Percentiles rank a stretch among this genome's conserved stretches.
These are phyloP conservation scores for Nothocercus julius DNA, from an alignment of 2,113 vertebrate genomes.

Conservation along the genomic window DNA sequence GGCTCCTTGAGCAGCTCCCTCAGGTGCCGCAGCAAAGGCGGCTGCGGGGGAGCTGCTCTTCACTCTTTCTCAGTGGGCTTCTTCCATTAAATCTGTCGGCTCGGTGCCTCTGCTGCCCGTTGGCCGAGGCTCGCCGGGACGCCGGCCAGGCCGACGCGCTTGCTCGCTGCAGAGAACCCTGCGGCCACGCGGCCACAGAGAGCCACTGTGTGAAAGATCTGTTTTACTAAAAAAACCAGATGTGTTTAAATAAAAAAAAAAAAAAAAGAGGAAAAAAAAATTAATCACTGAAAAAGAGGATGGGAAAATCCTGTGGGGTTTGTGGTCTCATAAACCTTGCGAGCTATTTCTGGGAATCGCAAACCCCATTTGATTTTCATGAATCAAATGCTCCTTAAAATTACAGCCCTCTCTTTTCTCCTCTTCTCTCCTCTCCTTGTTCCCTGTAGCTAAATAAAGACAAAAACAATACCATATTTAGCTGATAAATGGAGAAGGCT, in stretches of 20 bases:
- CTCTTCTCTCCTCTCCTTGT: neutral
- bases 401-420: neutral
- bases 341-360: conserved; percentile 44
- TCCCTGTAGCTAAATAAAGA: conserved; percentile 39
- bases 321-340: conserved; percentile 26
- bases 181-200: conserved; percentile 12
- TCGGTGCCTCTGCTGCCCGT: neutral
- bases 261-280: neutral
- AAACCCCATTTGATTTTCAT: conserved; percentile 21
- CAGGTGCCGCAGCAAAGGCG: too few species aligned
- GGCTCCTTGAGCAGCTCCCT: neutral
- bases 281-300: conserved; percentile 23
- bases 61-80: neutral
- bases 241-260: neutral
- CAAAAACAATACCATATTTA: conserved; percentile 23
- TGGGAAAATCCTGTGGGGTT: neutral
- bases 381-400: conserved; percentile 30
- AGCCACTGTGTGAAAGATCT: conserved; percentile 19
- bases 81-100: neutral
- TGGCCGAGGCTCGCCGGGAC: conserved; percentile 18
- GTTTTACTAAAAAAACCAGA: conserved; percentile 29
- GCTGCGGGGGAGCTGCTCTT: neutral
- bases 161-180: neutral
- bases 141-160: neutral
- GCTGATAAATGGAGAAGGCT: neutral